These are phyloP conservation scores for Gambusia affinis DNA, from an alignment of 2,113 vertebrate species.

Conservation along the genomic window DNA sequence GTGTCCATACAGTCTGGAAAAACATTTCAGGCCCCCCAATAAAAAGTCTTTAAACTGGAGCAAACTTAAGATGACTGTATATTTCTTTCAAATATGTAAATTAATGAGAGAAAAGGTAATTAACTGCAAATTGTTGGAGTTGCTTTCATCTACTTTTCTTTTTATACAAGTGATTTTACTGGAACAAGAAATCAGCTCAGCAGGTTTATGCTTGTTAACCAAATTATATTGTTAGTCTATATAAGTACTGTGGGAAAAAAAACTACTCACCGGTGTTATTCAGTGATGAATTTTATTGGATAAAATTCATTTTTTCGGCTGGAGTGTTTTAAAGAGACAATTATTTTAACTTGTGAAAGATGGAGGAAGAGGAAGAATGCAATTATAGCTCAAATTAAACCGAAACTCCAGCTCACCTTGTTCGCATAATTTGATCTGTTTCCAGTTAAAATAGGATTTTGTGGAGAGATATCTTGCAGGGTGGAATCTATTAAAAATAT, in stretches of 20 bases:
- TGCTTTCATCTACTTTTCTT: not conserved
- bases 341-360: conserved; percentile 49
- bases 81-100: not conserved
- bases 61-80: not conserved
- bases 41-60: not conserved
- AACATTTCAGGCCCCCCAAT: not conserved
- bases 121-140: not conserved
- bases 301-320: conserved; percentile 33
- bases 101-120: not conserved
- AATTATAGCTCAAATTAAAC: conserved; percentile 55
- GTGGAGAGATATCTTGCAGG: conserved; percentile 18
- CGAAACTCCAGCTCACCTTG: conserved; percentile 38
- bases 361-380: conserved; percentile 32
- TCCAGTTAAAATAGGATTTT: conserved; percentile 44
- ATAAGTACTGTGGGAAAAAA: conserved; percentile 33
- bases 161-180: not conserved
- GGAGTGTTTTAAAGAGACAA: conserved; percentile 45
- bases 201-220: conserved; percentile 42
- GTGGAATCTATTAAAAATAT: conserved; percentile 27
- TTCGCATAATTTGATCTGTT: conserved; percentile 43
- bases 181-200: conserved; percentile 41
- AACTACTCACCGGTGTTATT: conserved; percentile 52
- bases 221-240: conserved; percentile 28
- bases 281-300: conserved; percentile 35
- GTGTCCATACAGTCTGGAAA: not conserved